Base-by-base conservation (phyloP, 2,888 invertebrate genomes). In the Chrysolina haemoptera region DNA sequence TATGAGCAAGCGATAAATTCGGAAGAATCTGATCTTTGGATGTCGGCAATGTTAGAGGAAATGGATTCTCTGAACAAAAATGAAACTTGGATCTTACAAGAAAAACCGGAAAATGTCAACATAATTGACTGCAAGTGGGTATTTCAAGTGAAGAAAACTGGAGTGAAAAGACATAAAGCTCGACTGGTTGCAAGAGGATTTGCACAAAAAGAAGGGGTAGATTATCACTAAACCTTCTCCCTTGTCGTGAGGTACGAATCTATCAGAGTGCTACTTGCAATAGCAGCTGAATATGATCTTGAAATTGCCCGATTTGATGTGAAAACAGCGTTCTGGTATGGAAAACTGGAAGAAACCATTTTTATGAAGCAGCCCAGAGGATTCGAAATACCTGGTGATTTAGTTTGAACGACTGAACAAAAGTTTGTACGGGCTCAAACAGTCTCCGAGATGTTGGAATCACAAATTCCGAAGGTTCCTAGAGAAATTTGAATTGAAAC, bases 1-100 rank as follows among this genome's bases (percentile, higher is more conserved):
- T 84, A 84, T 70, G 73, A 81, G 40, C 35, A 68, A 41, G 75
- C 75, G 41, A 74, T 73, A 35, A 48, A 73, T 14, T n/a, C 65
- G 59, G 69, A 75, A 50, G 70, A 70, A 43, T 63, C 63, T 12
- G 40, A 55, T 2, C 43, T 59, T 43, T 53, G 43, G 40, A 40
- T 68, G 22, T 50, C 50, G 4, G 50, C 22, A 50, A 50, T 71
- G 43, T 35, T 6, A 35, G 35, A 35, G 8, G 35, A 35, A 35
- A 35, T 35, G 4, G 35, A 35, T 35, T 35, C 35, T 8, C 35
- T 35, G 8, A 35, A 6, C 6, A 35, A 35, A 35, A 35, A 35
- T 35, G 35, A 35, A 35, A 35, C 35, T 6, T 6, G 35, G 35
- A 35, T 6, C 35, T 6, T 35, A 8, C 63, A 62, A 12, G 43